Conservation (phyloP, 37 sponge, comb jelly and placozoan genomes). For the Trichoplax adhaerens region DNA sequence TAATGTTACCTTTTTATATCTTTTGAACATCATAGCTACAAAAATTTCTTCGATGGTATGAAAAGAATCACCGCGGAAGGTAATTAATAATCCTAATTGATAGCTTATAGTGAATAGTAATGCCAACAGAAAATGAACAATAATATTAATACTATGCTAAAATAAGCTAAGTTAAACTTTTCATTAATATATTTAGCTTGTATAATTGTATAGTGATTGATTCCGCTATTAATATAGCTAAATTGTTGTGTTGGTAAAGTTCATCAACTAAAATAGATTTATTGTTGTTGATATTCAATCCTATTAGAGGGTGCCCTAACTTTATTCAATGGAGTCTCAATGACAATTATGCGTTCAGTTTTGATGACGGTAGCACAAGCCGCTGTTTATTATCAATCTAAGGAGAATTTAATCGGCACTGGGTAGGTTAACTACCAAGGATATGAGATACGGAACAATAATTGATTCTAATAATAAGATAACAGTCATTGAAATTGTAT, state of each 20-base stretch:
- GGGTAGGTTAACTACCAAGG: neutral
- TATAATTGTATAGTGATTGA: too few species aligned
- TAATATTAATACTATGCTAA: too few species aligned
- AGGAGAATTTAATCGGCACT: slow-evolving; percentile 42
- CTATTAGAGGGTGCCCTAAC: slow-evolving; percentile 35
- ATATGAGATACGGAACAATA: too few species aligned
- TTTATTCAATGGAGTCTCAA: slow-evolving; percentile 50
- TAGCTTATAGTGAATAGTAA: too few species aligned
- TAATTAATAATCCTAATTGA: neutral
- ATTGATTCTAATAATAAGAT: too few species aligned
- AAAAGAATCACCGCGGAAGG: slow-evolving; percentile 39
- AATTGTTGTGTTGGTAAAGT: too few species aligned
- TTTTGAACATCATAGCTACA: slow-evolving; percentile 32
- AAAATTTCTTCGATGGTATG: slow-evolving; percentile 46
- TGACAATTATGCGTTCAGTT: slow-evolving; percentile 35
- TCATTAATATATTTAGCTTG: too few species aligned
- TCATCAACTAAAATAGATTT: neutral
- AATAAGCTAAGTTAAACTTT: too few species aligned
- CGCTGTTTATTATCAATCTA: slow-evolving; percentile 78
- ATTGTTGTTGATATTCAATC: too few species aligned
- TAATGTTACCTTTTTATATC: neutral
- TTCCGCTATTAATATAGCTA: too few species aligned
- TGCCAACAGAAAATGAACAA: too few species aligned
- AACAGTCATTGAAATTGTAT: too few species aligned
- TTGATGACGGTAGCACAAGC: slow-evolving; percentile 46